phyloP scores from a whole-genome alignment of 2,113 vertebrate genomes.

The Indicator maculatus region DNA sequence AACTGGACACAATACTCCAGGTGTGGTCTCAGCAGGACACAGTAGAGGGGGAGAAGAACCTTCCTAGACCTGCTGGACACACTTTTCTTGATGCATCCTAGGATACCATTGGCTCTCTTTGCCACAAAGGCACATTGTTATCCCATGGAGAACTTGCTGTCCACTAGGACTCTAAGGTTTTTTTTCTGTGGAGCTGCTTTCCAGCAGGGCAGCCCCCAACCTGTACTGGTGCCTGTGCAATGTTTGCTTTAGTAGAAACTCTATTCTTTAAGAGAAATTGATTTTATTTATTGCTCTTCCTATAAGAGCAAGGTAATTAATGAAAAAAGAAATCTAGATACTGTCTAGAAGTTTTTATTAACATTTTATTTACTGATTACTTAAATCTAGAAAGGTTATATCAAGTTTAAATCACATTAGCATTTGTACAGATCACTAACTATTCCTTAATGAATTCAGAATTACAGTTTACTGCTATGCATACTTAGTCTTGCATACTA shows the following conservation, averaged over 20 bases:
- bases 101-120: too few relatives aligned
- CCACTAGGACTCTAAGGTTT: too few relatives aligned
- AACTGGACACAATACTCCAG: too few relatives aligned
- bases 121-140: too few relatives aligned
- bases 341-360: conserved; percentile 21
- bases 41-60: too few relatives aligned
- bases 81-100: too few relatives aligned
- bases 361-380: conserved; percentile 28
- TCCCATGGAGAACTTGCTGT: too few relatives aligned
- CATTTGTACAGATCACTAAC: conserved; percentile 15
- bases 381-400: conserved; percentile 51
- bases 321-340: conserved; percentile 1
- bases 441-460: conserved; percentile 39
- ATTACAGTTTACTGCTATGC: conserved; percentile 23
- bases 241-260: background rate
- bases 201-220: too few relatives aligned
- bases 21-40: too few relatives aligned
- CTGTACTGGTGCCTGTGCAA: too few relatives aligned
- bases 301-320: background rate
- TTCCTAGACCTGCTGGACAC: too few relatives aligned
- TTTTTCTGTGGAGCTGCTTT: too few relatives aligned
- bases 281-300: conserved; percentile 16
- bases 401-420: conserved; percentile 43
- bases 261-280: background rate
- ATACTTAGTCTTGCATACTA: conserved; percentile 44